phyloP scores from a whole-genome alignment of 2,888 invertebrate genomes.

The Macrosoma leucophasiata region DNA sequence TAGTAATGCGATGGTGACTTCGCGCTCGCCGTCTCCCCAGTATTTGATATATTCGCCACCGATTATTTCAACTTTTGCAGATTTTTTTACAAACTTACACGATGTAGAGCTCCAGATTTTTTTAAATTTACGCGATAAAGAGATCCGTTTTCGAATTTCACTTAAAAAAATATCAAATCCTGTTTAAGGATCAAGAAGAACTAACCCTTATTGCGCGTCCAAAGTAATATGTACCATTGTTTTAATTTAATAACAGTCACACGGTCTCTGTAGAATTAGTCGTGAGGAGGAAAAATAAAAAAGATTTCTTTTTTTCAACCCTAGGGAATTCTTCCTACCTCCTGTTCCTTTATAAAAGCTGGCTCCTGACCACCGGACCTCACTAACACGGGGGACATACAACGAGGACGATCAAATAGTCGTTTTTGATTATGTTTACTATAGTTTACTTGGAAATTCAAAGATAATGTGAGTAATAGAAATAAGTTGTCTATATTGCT shows the following conservation, averaged over 20 bases:
- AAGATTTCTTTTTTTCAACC: slow-evolving; percentile 49
- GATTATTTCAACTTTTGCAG: no score
- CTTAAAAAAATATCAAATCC: no score
- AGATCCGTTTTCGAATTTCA: no score
- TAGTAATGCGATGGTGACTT: neutral
- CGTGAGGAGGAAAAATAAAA: slow-evolving; percentile 41
- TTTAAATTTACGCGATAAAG: no score
- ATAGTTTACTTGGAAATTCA: no score
- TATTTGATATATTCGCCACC: no score
- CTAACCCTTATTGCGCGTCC: slow-evolving; percentile 47
- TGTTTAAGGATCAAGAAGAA: slow-evolving; percentile 16
- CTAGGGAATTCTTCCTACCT: slow-evolving; percentile 44
- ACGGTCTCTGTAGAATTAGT: slow-evolving; percentile 33
- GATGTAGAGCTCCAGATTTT: no score
- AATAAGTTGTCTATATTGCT: no score
- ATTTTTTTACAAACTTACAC: no score
- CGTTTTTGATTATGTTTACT: no score
- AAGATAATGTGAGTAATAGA: no score
- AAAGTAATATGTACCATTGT: slow-evolving; percentile 57
- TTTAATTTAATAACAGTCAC: slow-evolving; percentile 71
- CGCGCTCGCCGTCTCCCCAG: no score
- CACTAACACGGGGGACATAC: slow-evolving; percentile 33
- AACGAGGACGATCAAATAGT: slow-evolving; percentile 13
- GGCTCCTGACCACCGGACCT: slow-evolving; percentile 19
- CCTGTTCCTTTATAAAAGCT: slow-evolving; percentile 52